Evolutionary conservation across 2,888 invertebrate genomes (phyloP).

Genomic region (Agrochola litura): DNA sequence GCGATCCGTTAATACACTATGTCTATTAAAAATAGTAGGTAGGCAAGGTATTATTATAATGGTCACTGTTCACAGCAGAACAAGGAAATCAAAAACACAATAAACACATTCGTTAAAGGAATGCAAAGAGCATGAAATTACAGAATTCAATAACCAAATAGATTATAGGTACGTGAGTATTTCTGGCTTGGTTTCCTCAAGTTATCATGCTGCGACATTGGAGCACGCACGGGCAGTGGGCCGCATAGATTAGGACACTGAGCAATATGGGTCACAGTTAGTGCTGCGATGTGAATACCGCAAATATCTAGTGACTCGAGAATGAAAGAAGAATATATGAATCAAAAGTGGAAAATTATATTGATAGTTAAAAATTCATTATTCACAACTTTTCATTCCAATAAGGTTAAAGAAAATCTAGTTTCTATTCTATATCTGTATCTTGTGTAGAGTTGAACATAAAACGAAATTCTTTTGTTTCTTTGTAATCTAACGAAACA

Average conservation of each 20-base stretch:
- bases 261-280: constrained; percentile 76
- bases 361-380: not conserved
- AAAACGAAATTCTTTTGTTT: constrained; percentile 15
- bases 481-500: constrained; percentile 28
- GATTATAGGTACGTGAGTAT: constrained; percentile 54
- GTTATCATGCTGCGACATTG: constrained; percentile 64
- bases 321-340: constrained; percentile 2
- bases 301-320: constrained; percentile 8
- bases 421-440: not conserved
- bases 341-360: constrained; percentile 8
- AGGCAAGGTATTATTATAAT: not conserved
- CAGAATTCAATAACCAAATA: constrained; percentile 54
- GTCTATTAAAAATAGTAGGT: not conserved
- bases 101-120: constrained; percentile 39
- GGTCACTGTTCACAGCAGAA: constrained; percentile 24
- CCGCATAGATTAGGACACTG: constrained; percentile 75
- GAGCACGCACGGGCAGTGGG: constrained; percentile 76
- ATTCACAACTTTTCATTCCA: not conserved
- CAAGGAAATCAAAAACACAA: constrained; percentile 50
- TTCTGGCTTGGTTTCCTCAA: constrained; percentile 51
- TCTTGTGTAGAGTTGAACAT: not conserved
- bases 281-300: constrained; percentile 65
- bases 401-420: not conserved
- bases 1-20: not conserved
- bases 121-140: constrained; percentile 42